Base-by-base conservation (phyloP, 2,888 invertebrate species). In the Sphaerophoria taeniata region DNA sequence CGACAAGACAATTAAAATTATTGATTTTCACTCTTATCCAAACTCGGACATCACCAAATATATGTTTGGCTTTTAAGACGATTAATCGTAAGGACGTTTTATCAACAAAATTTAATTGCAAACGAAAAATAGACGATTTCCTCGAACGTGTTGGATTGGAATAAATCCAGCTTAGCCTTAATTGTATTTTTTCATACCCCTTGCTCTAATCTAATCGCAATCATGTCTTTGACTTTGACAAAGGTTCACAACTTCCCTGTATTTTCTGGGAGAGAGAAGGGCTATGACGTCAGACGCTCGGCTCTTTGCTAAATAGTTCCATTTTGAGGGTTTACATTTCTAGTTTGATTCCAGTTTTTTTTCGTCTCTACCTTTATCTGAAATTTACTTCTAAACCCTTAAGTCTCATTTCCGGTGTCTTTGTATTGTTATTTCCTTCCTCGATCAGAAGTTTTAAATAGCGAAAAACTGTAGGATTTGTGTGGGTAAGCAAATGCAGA, bases 161-260 rank as follows among this genome's bases (percentile, higher is more conserved):
- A 67, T 67, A 67, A 67, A 67, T 67, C 67, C 67, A 31, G 53
- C 67, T 67, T 67, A 67, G 67, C 67, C 39, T 67, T 67, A 67
- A 67, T 67, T 67, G 39, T 60, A 5, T 60, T 6, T 49, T 4
- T 65, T 67, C 7, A 1, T 39, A 7, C 39, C 39, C 3, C 9
- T 7, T 39, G 9, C 9, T 7, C 43, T 43, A 9, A 53, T 67
- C 67, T 67, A 67, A 67, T 67, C 67, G 67, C 39, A 53, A 67
- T 67, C 67, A 67, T 67, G 67, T 67, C 53, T 67, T 53, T 67
- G 67, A 67, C 67, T 53, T 67, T 67, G 67, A 67, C 53, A 67
- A 67, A 67, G 67, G 67, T 67, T 39, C 24, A 11, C 6, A 49
- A 49, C 11, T 65, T 65, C 49, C 16, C 16, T 4, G 11, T 5